Percentiles rank a stretch among this genome's conserved stretches.
These are phyloP conservation scores for Lophotriccus pileatus DNA, from an alignment of 2,797 vertebrate species.

Conservation along the genomic window DNA sequence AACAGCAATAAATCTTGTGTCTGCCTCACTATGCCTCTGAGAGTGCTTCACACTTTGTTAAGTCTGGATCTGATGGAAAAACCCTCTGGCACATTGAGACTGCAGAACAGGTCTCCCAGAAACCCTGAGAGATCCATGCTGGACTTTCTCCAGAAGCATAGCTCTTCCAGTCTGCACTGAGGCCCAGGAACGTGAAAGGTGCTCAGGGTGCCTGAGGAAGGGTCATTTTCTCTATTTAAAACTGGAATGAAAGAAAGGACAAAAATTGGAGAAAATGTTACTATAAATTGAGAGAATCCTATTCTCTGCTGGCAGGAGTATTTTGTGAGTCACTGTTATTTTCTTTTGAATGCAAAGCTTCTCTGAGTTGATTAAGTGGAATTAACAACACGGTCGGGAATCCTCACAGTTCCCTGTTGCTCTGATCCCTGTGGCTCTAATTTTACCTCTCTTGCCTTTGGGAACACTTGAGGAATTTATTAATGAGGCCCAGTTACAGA, in stretches of 20 bases:
- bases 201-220: not conserved
- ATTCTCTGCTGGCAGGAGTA: not conserved
- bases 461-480: conserved; percentile 73
- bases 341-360: conserved; percentile 43
- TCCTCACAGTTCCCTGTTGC: conserved; percentile 54
- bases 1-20: not conserved
- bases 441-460: conserved; percentile 64
- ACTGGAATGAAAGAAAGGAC: not conserved
- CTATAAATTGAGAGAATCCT: conserved; percentile 46
- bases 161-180: not conserved
- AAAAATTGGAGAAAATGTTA: not conserved
- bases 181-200: not conserved
- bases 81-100: not conserved
- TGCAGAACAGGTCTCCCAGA: not conserved
- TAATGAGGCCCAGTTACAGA: conserved; percentile 76
- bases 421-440: conserved; percentile 55
- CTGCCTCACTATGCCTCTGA: not conserved
- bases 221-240: not conserved
- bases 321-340: conserved; percentile 43
- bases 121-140: rapidly evolving
- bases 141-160: not conserved
- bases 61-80: not conserved
- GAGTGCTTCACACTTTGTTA: not conserved
- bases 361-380: conserved; percentile 70
- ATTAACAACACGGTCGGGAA: conserved; percentile 60